Conservation (phyloP, 2,797 vertebrate species). For the Iguana delicatissima region DNA sequence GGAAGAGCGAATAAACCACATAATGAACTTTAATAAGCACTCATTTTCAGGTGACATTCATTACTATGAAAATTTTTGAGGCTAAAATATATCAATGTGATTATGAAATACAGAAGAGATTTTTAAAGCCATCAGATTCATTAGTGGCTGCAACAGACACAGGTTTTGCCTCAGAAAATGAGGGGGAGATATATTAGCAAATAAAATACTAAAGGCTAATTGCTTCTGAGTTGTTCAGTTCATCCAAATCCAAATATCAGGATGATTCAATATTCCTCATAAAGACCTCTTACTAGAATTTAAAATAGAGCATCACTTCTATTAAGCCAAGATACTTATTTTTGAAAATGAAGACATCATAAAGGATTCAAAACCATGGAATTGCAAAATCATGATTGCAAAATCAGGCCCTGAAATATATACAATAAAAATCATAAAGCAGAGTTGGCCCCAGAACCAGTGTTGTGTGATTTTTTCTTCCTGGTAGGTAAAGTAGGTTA, state of each 20-base stretch:
- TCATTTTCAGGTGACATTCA: not conserved
- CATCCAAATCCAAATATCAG: not conserved
- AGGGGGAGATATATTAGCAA: conserved; percentile 29
- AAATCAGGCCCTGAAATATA: not conserved
- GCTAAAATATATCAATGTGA: conserved; percentile 29
- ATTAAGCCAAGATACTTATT: not conserved
- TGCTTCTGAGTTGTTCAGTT: conserved; percentile 19
- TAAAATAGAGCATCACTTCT: not conserved
- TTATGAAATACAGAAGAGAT: not conserved
- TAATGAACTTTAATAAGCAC: not conserved
- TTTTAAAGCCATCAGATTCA: not conserved
- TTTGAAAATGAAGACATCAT: too few relatives aligned
- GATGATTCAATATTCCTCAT: not conserved
- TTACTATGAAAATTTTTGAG: conserved; percentile 26
- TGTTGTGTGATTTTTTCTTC: not conserved
- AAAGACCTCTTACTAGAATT: conserved; percentile 28
- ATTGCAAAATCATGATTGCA: too few relatives aligned
- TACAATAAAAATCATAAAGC: not conserved
- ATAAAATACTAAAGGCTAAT: conserved; percentile 3
- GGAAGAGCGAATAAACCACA: conserved; percentile 1
- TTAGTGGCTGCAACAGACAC: not conserved
- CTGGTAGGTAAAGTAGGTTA: not conserved
- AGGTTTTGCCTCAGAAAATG: not conserved
- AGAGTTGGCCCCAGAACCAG: not conserved
- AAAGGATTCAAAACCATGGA: too few relatives aligned